Base-by-base conservation (phyloP, 2,797 vertebrate species). In the Gobio occitaniae region DNA sequence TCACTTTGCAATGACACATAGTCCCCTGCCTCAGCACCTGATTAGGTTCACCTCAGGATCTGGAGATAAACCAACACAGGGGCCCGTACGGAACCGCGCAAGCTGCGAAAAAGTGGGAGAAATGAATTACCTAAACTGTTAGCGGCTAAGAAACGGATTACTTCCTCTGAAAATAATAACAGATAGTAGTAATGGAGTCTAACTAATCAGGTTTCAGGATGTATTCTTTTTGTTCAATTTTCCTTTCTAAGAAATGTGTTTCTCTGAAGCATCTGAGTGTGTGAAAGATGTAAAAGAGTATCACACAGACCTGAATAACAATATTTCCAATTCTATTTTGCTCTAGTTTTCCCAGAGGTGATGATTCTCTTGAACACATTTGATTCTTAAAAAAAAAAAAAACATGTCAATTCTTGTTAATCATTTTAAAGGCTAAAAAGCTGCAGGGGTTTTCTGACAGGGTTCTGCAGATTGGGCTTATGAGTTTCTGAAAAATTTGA, bases 1-100 rank as follows among this genome's bases (percentile, higher is more conserved):
- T 74, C 41, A 78, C 61, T 61, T 80, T 25, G 86, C 90, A 78
- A 79, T 84, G 78, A 66, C 15, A 47, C 65, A 82, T 79, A 88
- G 82, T 87, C 66, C 76, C 84, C 85, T 74, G 63, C 59, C 25
- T 71, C 32, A 47, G 54, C 54, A 69, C 54, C 63, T 87, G 90
- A 89, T 82, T 85, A 76, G 88, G 71, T 50, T 52, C 66, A 61
- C 25, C 74, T 69, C 63, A 56, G 74, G 63, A 84, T 78, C 74
- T 77, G 70, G 29, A 65, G 69, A 81, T 65, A 75, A 86, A 81
- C 50, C 61, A 47, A 84, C 63, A 78, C 63, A 47, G 16, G 21
- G 61, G 47, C 36, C 71, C 6, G 4, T 29, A 10, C 7, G 7
- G 38, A 66, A n/a, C 16, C 6, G 32, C 3, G 12, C 56, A 75